phyloP scores from a whole-genome alignment of 37 sponge, comb jelly and placozoan genomes.

The Spongia lamella region DNA sequence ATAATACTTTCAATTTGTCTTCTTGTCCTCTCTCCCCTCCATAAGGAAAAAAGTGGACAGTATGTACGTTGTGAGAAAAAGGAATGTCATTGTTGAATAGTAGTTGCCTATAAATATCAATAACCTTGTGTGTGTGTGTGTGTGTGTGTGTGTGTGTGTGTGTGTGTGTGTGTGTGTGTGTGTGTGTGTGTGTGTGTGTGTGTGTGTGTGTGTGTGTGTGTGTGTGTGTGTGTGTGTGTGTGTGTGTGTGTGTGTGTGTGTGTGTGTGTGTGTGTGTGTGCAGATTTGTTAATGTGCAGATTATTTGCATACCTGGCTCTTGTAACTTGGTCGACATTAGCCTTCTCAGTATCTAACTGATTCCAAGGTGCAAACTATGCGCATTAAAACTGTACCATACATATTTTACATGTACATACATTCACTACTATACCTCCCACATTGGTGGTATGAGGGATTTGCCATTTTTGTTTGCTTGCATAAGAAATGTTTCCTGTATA shows the following conservation, averaged over 20 bases:
- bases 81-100: slow-evolving; percentile 57
- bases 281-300: no score
- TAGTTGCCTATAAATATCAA: slow-evolving; percentile 23
- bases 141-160: no score
- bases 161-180: no score
- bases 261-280: no score
- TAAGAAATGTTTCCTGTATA: slow-evolving; percentile 41
- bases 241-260: no score
- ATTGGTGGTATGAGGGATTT: slow-evolving; percentile 56
- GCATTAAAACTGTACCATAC: background rate
- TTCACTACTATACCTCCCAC: slow-evolving; percentile 52
- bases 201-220: no score
- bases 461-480: slow-evolving; percentile 42
- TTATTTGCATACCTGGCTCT: slow-evolving; percentile 29
- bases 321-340: background rate
- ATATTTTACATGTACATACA: background rate
- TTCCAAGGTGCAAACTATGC: slow-evolving; percentile 57
- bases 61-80: slow-evolving; percentile 34
- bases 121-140: no score
- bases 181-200: no score
- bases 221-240: no score
- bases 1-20: slow-evolving; percentile 28
- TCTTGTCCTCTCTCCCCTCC: slow-evolving; percentile 47
- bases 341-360: slow-evolving; percentile 34
- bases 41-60: slow-evolving; percentile 63